Base-by-base conservation (phyloP, 1,140 invertebrate genomes). In the Nasonia vitripennis region DNA sequence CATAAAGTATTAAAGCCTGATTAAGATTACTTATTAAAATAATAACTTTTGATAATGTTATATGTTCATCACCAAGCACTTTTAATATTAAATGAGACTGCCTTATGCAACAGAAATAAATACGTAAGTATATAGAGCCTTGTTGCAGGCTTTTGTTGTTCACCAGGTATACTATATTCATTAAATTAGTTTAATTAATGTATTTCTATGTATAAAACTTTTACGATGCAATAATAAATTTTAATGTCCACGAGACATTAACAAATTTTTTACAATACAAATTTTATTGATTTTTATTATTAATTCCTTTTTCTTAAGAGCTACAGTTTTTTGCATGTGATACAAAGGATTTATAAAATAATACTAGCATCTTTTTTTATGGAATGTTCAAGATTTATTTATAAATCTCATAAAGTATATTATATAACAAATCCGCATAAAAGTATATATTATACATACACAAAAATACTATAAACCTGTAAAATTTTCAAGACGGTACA, bases 361-460 rank as follows among this genome's bases (percentile, higher is more conserved):
- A 48, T 67, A 34, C 4, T 27, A 34, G 34, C 45, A 70, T 11
- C 17, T 48, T 48, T 81, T 81, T 31, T 75, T 83, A 41, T 27
- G 71, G 73, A 83, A 83, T 83, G 51, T 83, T 62, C 14, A 62
- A 83, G 41, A 45, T 83, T 83, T 83, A 83, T 83, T 83, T 14
- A 78, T 23, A 62, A 83, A 17, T 45, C 51, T 78, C 37, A 67
- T 67, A 77, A 83, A 83, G 34, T 41, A 75, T 10, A 45, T 37
- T 14, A 6, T 70, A 80, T 45, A 81, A 45, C 34, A 67, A 71
- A 86, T 78, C 51, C 7, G 27, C 17, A 31, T 70, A n/a, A 20
- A 74, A 14, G n/a, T 82, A 41, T 27, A 45, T 68, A 11, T 55
- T n/a, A 37, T 74, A 34, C 9, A 51, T 62, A 82, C 27, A 62